These are phyloP conservation scores for Apocrypta bakeri DNA, from an alignment of 1,140 invertebrate genomes.

Conservation along the genomic window DNA sequence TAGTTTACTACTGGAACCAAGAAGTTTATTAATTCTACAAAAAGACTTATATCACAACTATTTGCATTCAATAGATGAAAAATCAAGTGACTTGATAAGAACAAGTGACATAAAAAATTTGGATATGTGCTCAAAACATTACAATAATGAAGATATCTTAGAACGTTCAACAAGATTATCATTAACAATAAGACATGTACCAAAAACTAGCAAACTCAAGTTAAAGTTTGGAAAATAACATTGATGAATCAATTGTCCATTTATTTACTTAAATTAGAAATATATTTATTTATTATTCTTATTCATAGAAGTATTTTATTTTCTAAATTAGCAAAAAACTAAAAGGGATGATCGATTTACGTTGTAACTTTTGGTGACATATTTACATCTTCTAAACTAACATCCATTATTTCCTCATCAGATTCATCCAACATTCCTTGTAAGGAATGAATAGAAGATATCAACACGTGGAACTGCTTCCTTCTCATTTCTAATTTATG, in stretches of 20 bases:
- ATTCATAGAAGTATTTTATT: slow-evolving; percentile 27
- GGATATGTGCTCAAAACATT: slow-evolving; percentile 75
- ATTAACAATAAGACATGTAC: slow-evolving; percentile 94
- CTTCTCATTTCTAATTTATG: slow-evolving; percentile 86
- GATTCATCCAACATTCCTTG: slow-evolving; percentile 83
- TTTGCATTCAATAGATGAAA: slow-evolving; percentile 92
- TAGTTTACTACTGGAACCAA: slow-evolving; percentile 86
- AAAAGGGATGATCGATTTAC: slow-evolving; percentile 27
- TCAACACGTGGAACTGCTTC: slow-evolving; percentile 92
- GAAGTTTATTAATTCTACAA: slow-evolving; percentile 91
- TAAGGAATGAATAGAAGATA: slow-evolving; percentile 86
- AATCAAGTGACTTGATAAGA: slow-evolving; percentile 81
- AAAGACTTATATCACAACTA: slow-evolving; percentile 89
- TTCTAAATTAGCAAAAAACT: slow-evolving; percentile 8
- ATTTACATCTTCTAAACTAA: slow-evolving; percentile 75
- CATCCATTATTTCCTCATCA: slow-evolving; percentile 77
- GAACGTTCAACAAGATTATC: slow-evolving; percentile 86
- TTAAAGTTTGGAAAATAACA: slow-evolving; percentile 75
- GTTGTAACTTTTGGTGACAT: slow-evolving; percentile 56
- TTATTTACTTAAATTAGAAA: slow-evolving; percentile 41
- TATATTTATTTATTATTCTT: slow-evolving; percentile 41
- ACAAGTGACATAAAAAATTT: slow-evolving; percentile 81
- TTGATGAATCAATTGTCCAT: background rate
- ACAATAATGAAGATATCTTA: slow-evolving; percentile 76
- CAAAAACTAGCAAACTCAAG: slow-evolving; percentile 89